A percentile compares a stretch with the other conserved stretches of the same genome.
Evolutionary conservation across 2,113 vertebrate genomes (phyloP).

Genomic region (Strigops habroptila): DNA sequence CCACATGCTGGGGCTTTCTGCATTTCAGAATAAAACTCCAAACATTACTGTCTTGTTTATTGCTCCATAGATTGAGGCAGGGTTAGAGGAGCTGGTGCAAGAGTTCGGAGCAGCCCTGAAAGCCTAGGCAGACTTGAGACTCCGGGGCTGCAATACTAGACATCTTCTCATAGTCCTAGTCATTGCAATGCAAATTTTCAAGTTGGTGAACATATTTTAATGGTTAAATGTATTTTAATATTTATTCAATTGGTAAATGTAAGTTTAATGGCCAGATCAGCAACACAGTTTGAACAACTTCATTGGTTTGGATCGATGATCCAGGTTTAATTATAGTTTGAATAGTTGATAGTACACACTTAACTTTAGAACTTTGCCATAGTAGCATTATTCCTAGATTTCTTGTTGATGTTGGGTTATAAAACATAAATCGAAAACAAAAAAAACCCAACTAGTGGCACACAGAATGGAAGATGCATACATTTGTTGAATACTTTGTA

Average conservation of each 20-base stretch:
- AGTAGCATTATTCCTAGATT: background rate
- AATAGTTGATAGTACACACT: background rate
- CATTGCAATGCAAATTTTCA: background rate
- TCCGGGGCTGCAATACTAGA: background rate
- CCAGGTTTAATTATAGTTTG: background rate
- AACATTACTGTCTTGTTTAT: background rate
- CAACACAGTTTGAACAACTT: background rate
- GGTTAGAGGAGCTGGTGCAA: background rate
- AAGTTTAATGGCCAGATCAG: background rate
- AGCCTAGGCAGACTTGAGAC: accelerated
- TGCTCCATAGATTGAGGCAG: background rate
- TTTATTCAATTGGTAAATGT: background rate
- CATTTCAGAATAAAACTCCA: background rate
- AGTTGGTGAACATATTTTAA: background rate
- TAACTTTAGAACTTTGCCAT: background rate
- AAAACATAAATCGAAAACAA: background rate
- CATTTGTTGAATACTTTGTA: background rate
- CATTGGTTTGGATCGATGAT: background rate
- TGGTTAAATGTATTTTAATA: background rate
- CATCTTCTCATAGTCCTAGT: background rate
- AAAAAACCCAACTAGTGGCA: background rate
- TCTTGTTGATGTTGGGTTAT: background rate
- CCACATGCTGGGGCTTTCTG: conserved; percentile 14
- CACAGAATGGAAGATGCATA: background rate
- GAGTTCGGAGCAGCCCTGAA: background rate